phyloP scores from a whole-genome alignment of 1,140 invertebrate species.

The Drosophila kohkoa region DNA sequence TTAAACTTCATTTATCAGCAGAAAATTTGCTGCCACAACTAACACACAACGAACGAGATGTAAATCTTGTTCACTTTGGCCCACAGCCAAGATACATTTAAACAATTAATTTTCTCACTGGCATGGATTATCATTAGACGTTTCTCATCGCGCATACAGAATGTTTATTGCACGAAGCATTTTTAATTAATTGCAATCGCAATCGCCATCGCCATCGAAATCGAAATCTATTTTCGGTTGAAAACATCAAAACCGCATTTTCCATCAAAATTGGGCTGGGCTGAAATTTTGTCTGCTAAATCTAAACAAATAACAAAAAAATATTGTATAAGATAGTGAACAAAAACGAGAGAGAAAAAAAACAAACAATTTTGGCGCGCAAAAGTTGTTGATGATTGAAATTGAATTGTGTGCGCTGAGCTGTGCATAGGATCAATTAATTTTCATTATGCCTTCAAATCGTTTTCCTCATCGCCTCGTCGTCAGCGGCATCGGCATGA shows the following conservation, averaged over 20 bases:
- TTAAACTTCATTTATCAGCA: conserved; percentile 34
- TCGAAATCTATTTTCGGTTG: conserved; percentile 58
- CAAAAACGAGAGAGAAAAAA: neutral
- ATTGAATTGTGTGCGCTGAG: conserved; percentile 36
- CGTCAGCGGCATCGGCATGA: conserved; percentile 7
- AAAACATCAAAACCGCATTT: conserved; percentile 56
- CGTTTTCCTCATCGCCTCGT: conserved; percentile 2
- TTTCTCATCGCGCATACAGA: conserved; percentile 29
- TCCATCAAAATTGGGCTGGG: conserved; percentile 39
- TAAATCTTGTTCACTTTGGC: conserved; percentile 14
- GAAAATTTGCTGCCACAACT: neutral
- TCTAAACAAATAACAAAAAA: conserved; percentile 54
- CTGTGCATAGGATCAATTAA: conserved; percentile 70
- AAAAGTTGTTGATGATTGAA: conserved; percentile 59
- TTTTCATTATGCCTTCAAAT: conserved; percentile 58
- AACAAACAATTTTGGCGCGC: conserved; percentile 14
- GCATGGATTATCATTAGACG: conserved; percentile 20
- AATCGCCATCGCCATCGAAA: neutral
- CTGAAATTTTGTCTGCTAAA: conserved; percentile 23
- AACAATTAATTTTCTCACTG: conserved; percentile 22
- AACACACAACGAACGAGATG: neutral
- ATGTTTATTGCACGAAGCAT: conserved; percentile 69
- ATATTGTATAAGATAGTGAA: conserved; percentile 3
- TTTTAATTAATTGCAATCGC: conserved; percentile 66
- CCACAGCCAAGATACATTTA: conserved; percentile 16